Evolutionary conservation across 2,113 vertebrate genomes (phyloP), one percentile per base, ranked within the genome.

Genomic region (Cottus gobio): DNA sequence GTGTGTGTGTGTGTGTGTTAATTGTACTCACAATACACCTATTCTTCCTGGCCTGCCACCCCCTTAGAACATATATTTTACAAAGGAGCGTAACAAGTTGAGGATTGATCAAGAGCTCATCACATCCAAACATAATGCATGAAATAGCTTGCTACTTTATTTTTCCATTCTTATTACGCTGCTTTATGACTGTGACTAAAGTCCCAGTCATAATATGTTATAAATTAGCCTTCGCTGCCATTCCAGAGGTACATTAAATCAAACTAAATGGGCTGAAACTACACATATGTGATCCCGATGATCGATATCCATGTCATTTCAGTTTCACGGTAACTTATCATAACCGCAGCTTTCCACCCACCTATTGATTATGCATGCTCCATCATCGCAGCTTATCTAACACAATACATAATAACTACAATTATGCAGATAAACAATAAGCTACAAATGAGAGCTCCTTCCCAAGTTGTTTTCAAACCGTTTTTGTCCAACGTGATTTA

Each of bases 321-420:
- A 5, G 34, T 69, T 89, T 88, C 46, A 80, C 42, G n/a, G 61
- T 72, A 80, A 90, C 86, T 85, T 79, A 90, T 93, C 87, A 91
- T 77, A 63, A 58, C 70, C 0, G 16, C 79, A 7, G 71, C 69
- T 68, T 84, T 91, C 72, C 67, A 58, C 69, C 85, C 72, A 81
- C 46, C 42, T 70, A 75, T 89, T 81, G 82, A 88, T 88, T 82
- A 79, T 71, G 58, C 85, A 31, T 16, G 60, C 87, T 85, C 71
- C 69, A 70, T 85, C 80, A 78, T 37, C 11, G 0, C 42, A 64
- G 72, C 34, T 62, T 44, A 80, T 60, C 68, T 24, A 88, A 64
- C 68, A 76, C 24, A 67, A 81, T 44, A 85, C 85, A 73, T 83
- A 69, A 88, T 83, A 75, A 65, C 70, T 30, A 69, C 69, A 85